Evolutionary conservation across 2,113 vertebrate species (phyloP), one percentile per base, ranked within the genome.

Genomic region (Mobula hypostoma): DNA sequence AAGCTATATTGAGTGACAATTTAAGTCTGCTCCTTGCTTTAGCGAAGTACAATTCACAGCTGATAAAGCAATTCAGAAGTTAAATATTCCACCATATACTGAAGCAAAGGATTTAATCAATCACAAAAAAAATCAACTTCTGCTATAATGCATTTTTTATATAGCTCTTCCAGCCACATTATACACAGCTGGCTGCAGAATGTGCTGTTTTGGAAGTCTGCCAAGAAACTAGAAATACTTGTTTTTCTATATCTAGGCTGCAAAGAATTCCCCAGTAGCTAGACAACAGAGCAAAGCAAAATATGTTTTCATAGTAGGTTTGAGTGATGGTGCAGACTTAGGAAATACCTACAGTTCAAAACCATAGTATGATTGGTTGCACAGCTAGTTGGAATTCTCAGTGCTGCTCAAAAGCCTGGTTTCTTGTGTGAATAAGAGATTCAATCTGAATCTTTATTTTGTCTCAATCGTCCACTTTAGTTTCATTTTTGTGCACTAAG

Each of bases 251-350:
- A 74, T 74, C 40, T 70, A 93, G 91, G 72, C 91, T 56, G 91
- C 70, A 93, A 93, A 93, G 91, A 93, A 93, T 93, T 93, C 91
- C 91, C 91, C 91, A 93, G 70, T 74, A 93, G 91, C 91, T 93
- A 76, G 9, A 76, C 36, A 29, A 76, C 40, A 93, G 36, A 14
- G 70, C 91, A 93, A 70, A 74, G 40, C 68, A 93, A 93, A 93
- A 93, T 93, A 74, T 93, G 70, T 76, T 76, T 93, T 93, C 91
- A 76, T 76, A 74, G 91, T 74, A 29, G 24, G 72, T 74, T 76
- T 93, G 91, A 93, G 40, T 93, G 68, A 72, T 93, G 70, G 91
- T 93, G 36, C 68, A 74, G 91, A 29, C 56, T 93, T 74, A 93
- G 70, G 90, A 93, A 93, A 74, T 93, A 74, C 70, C 68, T 56